A percentile compares a stretch with the other conserved stretches of the same genome.
phyloP scores from a whole-genome alignment of 2,888 invertebrate genomes.

The Oxystoma pomonae region DNA sequence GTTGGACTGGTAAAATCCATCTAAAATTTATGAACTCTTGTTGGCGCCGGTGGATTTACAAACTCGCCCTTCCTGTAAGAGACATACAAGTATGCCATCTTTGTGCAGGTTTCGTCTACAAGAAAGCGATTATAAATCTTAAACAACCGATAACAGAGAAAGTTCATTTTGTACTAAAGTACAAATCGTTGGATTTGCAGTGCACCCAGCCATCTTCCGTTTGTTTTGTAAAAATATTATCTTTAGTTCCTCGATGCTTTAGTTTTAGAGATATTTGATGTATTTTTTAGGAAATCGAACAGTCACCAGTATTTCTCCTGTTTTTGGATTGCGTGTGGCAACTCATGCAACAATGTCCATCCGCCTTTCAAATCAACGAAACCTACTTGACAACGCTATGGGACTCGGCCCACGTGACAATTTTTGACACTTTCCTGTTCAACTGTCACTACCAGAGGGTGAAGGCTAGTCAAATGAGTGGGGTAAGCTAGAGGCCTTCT shows the following conservation, averaged over 20 bases:
- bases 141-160: no score
- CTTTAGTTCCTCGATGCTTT: background rate
- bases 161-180: no score
- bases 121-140: no score
- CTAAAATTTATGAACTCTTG: no score
- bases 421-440: conserved; percentile 92
- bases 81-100: no score
- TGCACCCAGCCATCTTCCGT: no score
- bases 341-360: conserved; percentile 80
- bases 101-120: no score
- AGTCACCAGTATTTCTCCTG: conserved; percentile 83
- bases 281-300: conserved; percentile 49
- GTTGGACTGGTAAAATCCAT: no score
- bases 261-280: background rate
- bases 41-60: no score
- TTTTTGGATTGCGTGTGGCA: conserved; percentile 96
- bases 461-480: conserved; percentile 58
- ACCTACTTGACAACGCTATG: conserved; percentile 88
- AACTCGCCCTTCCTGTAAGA: no score
- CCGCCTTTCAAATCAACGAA: conserved; percentile 88
- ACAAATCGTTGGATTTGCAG: no score
- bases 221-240: no score
- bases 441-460: conserved; percentile 76
- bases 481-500: background rate
- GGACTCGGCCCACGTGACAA: conserved; percentile 83